Conservation (phyloP, 2,888 invertebrate species). For the Platycheirus rosarum region DNA sequence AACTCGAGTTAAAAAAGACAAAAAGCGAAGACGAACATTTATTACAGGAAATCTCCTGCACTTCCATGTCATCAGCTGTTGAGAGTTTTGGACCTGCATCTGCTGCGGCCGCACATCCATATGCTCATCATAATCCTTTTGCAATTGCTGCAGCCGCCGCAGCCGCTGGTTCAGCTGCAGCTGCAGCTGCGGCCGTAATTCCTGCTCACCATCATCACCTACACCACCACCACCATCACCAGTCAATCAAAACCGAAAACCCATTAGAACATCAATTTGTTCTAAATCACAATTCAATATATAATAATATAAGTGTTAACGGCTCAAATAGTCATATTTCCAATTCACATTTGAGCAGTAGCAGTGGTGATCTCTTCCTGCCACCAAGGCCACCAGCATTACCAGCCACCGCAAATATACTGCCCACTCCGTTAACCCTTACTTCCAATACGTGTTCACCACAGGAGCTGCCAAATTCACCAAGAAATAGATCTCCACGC, state of each 20-base stretch:
- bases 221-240: constrained; percentile 60
- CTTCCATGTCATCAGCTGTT: constrained; percentile 78
- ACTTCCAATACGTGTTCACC: constrained; percentile 63
- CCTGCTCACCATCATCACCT: constrained; percentile 68
- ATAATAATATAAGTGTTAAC: constrained; percentile 52
- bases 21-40: constrained; percentile 30
- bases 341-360: constrained; percentile 38
- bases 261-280: constrained; percentile 62
- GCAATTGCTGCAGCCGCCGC: constrained; percentile 77
- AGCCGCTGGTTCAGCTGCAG: constrained; percentile 76
- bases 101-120: constrained; percentile 76
- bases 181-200: constrained; percentile 75
- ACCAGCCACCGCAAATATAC: constrained; percentile 42
- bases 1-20: not conserved
- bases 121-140: constrained; percentile 76
- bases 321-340: constrained; percentile 60
- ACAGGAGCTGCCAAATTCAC: constrained; percentile 71
- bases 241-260: constrained; percentile 62
- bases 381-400: constrained; percentile 63
- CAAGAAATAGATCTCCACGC: constrained; percentile 71
- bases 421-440: constrained; percentile 61
- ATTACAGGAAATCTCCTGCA: constrained; percentile 51
- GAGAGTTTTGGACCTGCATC: constrained; percentile 77
- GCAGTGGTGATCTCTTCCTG: constrained; percentile 60
- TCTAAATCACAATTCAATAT: constrained; percentile 54